Percentiles rank a stretch among this genome's conserved stretches.
Evolutionary conservation across 2,888 invertebrate genomes (phyloP).

Genomic region (Phalangium opilio): DNA sequence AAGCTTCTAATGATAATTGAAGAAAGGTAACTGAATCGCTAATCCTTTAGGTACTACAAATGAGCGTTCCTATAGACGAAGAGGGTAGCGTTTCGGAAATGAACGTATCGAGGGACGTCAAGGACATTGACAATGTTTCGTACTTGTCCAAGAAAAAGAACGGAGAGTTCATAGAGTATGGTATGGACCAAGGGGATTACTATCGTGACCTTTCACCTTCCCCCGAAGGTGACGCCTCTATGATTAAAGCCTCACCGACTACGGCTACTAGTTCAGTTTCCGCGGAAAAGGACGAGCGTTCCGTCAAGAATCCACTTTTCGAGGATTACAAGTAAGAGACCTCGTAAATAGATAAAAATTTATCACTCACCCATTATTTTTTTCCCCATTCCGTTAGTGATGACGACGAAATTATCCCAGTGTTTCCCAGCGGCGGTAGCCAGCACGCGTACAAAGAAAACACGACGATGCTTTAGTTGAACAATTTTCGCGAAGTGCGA

Average conservation of each 20-base stretch:
- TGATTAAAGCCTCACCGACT: slow-evolving; percentile 8
- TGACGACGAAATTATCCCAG: no score
- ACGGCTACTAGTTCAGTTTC: slow-evolving; percentile 3
- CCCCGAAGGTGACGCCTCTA: slow-evolving; percentile 11
- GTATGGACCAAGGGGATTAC: no score
- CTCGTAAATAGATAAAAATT: no score
- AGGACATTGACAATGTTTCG: slow-evolving; percentile 58
- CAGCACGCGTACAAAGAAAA: no score
- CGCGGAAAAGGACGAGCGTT: slow-evolving; percentile 7
- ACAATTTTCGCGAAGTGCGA: no score
- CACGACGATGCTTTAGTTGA: no score
- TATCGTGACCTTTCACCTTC: slow-evolving; percentile 2
- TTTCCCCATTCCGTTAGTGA: no score
- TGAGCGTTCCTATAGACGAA: slow-evolving; percentile 77
- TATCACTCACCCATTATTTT: no score
- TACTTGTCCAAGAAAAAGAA: slow-evolving; percentile 65
- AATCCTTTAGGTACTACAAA: slow-evolving; percentile 52
- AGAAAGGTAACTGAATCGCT: not conserved
- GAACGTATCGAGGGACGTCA: slow-evolving; percentile 10
- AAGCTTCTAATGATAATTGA: not conserved
- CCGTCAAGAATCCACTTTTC: slow-evolving; percentile 14
- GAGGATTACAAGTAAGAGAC: slow-evolving; percentile 9
- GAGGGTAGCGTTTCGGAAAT: slow-evolving; percentile 36
- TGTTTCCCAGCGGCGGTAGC: no score
- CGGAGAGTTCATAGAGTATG: not conserved